Percentiles rank a stretch among this genome's conserved stretches.
These are phyloP conservation scores for Anticlea derivata DNA, from an alignment of 2,888 invertebrate species.

Conservation along the genomic window DNA sequence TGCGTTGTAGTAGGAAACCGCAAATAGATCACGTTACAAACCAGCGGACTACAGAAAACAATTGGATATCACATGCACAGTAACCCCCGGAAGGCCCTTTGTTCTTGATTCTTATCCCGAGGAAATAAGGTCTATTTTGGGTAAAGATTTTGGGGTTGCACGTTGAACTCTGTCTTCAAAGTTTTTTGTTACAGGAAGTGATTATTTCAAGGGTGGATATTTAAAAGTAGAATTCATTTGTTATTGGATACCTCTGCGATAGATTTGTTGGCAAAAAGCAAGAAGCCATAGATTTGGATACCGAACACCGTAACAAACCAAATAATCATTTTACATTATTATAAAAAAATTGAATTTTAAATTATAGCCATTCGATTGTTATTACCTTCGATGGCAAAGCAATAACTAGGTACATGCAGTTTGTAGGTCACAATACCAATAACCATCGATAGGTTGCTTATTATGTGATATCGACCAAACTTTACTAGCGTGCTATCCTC, in stretches of 20 bases:
- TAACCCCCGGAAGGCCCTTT: conserved; percentile 31
- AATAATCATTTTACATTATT: background rate
- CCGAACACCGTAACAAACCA: background rate
- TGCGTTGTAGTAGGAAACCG: conserved; percentile 45
- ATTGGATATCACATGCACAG: conserved; percentile 36
- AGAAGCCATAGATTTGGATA: background rate
- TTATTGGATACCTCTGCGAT: background rate
- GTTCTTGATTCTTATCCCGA: conserved; percentile 20
- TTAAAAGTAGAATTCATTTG: background rate
- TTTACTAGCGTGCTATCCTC: conserved; percentile 58
- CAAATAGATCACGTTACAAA: conserved; percentile 46
- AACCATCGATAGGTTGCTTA: conserved; percentile 17
- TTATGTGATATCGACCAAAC: conserved; percentile 63
- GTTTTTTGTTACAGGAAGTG: conserved; percentile 32
- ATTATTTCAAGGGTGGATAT: conserved; percentile 10
- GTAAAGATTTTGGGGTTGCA: background rate
- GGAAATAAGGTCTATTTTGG: conserved; percentile 20
- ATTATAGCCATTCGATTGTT: conserved; percentile 3
- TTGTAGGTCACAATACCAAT: conserved; percentile 23
- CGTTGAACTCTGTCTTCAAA: conserved; percentile 28
- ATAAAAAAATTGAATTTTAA: background rate
- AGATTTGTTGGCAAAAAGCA: background rate
- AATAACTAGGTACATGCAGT: conserved; percentile 11
- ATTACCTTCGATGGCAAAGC: background rate
- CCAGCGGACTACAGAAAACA: conserved; percentile 35